These are phyloP conservation scores for Drosophila prostipennis DNA, from an alignment of 2,888 invertebrate species.

Conservation along the genomic window DNA sequence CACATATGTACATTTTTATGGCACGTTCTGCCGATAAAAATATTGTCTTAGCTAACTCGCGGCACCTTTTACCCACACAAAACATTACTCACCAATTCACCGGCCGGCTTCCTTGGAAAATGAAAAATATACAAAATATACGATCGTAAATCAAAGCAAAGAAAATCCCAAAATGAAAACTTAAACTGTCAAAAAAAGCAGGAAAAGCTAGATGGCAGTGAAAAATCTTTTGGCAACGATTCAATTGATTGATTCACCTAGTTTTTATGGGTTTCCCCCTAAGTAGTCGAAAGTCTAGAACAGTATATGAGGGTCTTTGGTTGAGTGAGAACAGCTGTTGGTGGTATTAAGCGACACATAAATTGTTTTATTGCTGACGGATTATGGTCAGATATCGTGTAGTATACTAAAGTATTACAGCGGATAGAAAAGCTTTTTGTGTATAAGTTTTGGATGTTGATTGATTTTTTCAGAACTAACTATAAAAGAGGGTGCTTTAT, in stretches of 20 bases:
- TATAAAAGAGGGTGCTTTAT: not conserved
- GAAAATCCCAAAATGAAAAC: constrained; percentile 50
- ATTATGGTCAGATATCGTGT: not conserved
- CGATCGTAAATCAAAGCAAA: constrained; percentile 45
- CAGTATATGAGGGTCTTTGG: not conserved
- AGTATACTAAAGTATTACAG: not conserved
- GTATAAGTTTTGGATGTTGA: not conserved
- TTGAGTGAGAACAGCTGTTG: not conserved
- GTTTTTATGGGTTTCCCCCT: constrained; percentile 27
- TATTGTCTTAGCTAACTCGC: constrained; percentile 54
- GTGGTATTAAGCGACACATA: not conserved
- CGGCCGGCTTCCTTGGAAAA: constrained; percentile 59
- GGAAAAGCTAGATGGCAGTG: constrained; percentile 29
- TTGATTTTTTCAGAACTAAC: not conserved
- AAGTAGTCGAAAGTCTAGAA: constrained; percentile 8
- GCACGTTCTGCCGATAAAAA: constrained; percentile 19
- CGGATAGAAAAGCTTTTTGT: not conserved
- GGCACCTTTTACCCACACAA: constrained; percentile 15
- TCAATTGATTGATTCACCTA: constrained; percentile 32
- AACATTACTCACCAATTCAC: constrained; percentile 61
- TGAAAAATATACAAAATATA: not conserved
- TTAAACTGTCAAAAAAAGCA: constrained; percentile 6
- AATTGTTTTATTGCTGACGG: not conserved
- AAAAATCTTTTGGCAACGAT: constrained; percentile 58
- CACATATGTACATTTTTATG: constrained; percentile 40